These are phyloP conservation scores for Cantharis rufa DNA, from an alignment of 2,888 invertebrate species.

Conservation along the genomic window DNA sequence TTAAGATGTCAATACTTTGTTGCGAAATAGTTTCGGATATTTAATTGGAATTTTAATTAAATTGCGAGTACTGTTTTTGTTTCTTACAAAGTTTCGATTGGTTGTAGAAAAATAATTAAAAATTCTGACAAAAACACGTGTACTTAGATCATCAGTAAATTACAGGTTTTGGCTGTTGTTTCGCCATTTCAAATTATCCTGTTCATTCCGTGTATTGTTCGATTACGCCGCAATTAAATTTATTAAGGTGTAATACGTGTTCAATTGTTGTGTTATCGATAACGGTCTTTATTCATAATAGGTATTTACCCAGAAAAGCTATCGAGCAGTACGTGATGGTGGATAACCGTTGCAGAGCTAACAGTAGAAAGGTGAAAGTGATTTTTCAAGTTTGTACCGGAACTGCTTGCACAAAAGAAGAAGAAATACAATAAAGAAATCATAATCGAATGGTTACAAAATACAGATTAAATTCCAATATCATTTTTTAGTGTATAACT, in stretches of 20 bases:
- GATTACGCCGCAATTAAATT: not conserved
- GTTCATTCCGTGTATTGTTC: not conserved
- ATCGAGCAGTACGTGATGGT: not conserved
- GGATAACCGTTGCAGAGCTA: not conserved
- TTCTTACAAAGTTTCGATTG: not conserved
- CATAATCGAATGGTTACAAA: not conserved
- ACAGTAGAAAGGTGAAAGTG: not conserved
- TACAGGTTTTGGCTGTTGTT: not conserved
- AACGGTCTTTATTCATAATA: not conserved
- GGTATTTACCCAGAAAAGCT: not conserved
- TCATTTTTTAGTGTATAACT: not conserved
- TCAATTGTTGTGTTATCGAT: not conserved
- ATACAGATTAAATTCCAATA: not conserved
- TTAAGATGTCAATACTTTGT: not conserved
- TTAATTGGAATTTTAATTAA: not conserved
- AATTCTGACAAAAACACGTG: not conserved
- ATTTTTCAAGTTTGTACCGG: not conserved
- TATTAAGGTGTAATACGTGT: not conserved
- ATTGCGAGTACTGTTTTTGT: not conserved
- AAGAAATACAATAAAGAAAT: not conserved
- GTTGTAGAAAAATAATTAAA: not conserved
- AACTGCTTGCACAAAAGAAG: not conserved
- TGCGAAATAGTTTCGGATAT: not conserved
- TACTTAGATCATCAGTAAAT: not conserved
- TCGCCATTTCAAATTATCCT: not conserved